Conservation (phyloP, 2,888 invertebrate genomes). For the Drosophila merina region DNA sequence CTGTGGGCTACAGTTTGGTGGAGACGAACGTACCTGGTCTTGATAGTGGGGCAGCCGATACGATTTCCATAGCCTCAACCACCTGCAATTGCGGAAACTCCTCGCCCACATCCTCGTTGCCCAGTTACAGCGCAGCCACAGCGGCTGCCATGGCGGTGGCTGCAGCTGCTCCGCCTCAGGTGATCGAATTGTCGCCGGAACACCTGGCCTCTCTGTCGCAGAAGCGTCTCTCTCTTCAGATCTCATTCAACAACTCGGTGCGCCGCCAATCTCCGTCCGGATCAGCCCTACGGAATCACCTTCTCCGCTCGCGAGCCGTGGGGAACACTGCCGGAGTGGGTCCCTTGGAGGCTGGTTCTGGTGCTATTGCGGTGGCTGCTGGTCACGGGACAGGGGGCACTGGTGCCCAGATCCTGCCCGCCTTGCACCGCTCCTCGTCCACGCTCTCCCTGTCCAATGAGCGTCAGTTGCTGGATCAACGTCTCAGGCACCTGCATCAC, state of each 20-base stretch:
- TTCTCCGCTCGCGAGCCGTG: slow-evolving; percentile 77
- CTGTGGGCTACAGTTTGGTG: slow-evolving; percentile 68
- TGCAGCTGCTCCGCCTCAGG: slow-evolving; percentile 59
- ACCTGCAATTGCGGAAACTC: slow-evolving; percentile 74
- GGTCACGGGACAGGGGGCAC: slow-evolving; percentile 5
- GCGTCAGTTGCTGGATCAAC: slow-evolving; percentile 71
- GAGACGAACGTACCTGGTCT: slow-evolving; percentile 47
- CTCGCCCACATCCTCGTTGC: slow-evolving; percentile 55
- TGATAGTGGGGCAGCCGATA: slow-evolving; percentile 61
- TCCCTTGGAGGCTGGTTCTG: slow-evolving; percentile 44
- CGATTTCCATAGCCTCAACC: slow-evolving; percentile 69
- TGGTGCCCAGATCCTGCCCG: slow-evolving; percentile 55
- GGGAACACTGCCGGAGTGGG: slow-evolving; percentile 60
- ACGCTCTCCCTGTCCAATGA: slow-evolving; percentile 74
- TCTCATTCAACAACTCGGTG: slow-evolving; percentile 80
- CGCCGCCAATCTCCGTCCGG: slow-evolving; percentile 73
- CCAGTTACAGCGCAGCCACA: slow-evolving; percentile 64
- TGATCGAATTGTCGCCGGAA: slow-evolving; percentile 83
- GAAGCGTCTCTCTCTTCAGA: slow-evolving; percentile 83
- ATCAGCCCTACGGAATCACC: slow-evolving; percentile 79
- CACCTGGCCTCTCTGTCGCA: slow-evolving; percentile 82
- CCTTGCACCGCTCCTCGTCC: slow-evolving; percentile 80
- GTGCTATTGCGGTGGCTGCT: slow-evolving; percentile 23
- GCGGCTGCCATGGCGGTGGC: slow-evolving; percentile 51
- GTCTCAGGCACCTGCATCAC: slow-evolving; percentile 78